Base-by-base conservation (phyloP, 2,888 invertebrate genomes). In the Leptopterna dolabrata region DNA sequence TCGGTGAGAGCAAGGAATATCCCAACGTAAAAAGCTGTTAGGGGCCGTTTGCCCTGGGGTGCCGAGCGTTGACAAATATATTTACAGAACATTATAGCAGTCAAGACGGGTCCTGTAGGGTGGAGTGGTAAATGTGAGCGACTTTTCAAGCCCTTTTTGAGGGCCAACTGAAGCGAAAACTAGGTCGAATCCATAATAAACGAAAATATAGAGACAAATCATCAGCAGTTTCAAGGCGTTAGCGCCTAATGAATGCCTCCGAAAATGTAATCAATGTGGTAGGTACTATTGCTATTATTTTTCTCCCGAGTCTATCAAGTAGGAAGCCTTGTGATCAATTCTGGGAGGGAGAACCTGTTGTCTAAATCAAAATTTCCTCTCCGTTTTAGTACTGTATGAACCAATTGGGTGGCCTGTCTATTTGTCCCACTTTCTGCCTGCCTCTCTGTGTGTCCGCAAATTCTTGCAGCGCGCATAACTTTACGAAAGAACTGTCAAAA, bases 81-180 rank as follows among this genome's bases (percentile, higher is more conserved):
- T 73, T 73, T 73, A 73, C 41, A 73, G 36, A 73, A 36, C 73
- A 73, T 73, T 73, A 36, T 73, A 11, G 73, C 73, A 36, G 73
- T 30, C 73, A 73, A 73, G 73, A 73, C 73, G 73, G n/a, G n/a
- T 73, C 73, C 73, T 41, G n/a, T n/a, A 16, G 36, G 16, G n/a
- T 7, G 41, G 14, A 19, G 19, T 73, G 73, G 73, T 73, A 73
- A 73, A 73, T 73, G 73, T 14, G 36, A 30, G 0, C 73, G 9
- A 73, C 73, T 73, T 73, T 73, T 73, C 73, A 73, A 16, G 29
- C 36, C 73, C 36, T 41, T 55, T 63, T 63, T 24, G n/a, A n/a
- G 19, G 9, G 24, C 19, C 7, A 11, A 4, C 63, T 0, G 24
- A 9, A 4, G 63, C n/a, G 16, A 73, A 73, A 36, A n/a, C 14